Conservation (phyloP, 2,888 invertebrate genomes). For the Ormyrus rosae region DNA sequence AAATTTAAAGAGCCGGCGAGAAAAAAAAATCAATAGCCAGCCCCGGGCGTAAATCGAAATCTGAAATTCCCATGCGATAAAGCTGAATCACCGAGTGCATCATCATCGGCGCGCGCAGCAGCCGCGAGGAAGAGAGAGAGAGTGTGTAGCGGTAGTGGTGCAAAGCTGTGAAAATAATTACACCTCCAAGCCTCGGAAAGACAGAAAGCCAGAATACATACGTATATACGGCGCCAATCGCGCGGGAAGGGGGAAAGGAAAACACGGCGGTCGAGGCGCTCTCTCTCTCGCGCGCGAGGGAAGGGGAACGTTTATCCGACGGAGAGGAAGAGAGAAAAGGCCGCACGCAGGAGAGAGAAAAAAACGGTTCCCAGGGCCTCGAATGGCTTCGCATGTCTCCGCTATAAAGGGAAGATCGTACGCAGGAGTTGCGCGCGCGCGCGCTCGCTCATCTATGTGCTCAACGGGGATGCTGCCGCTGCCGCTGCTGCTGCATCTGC, state of each 20-base stretch:
- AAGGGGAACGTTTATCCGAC: not conserved
- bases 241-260: constrained; percentile 39
- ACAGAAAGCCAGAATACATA: constrained; percentile 58
- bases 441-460: constrained; percentile 8
- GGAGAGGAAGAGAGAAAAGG: constrained; percentile 15
- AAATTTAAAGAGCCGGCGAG: constrained; percentile 2
- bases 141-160: constrained; percentile 40
- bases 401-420: constrained; percentile 72
- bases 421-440: constrained; percentile 58
- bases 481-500: constrained; percentile 69
- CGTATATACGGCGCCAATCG: constrained; percentile 5
- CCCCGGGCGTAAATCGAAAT: not conserved
- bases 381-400: constrained; percentile 72
- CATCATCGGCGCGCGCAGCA: not conserved
- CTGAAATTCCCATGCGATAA: constrained; percentile 11
- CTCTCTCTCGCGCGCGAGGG: too few relatives aligned
- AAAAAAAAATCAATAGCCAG: not conserved
- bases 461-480: constrained; percentile 60
- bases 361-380: constrained; percentile 74
- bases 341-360: constrained; percentile 57
- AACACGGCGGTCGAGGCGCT: constrained; percentile 1
- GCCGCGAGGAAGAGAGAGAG: too few relatives aligned
- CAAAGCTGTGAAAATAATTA: constrained; percentile 74
- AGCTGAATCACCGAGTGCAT: constrained; percentile 16
- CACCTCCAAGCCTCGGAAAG: constrained; percentile 63